Base-by-base conservation (phyloP, 2,888 invertebrate genomes). In the Blastobasis lacticolella region DNA sequence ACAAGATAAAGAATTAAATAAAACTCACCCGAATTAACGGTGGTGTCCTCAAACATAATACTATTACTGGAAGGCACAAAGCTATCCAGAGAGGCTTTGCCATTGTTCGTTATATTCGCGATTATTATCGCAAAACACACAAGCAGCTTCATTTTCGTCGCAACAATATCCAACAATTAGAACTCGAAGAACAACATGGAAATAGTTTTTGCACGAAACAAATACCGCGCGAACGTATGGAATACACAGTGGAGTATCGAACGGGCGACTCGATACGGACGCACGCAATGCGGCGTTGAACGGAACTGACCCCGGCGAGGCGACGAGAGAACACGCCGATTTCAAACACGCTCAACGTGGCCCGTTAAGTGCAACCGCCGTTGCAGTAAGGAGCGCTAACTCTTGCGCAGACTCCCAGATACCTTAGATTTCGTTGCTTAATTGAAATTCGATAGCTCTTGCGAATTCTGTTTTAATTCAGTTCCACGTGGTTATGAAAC, bases 11-110 rank as follows among this genome's bases (percentile, higher is more conserved):
- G 23, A 23, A 38, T 8, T 10, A 49, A 43, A 50, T 36, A 38
- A 37, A 45, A 60, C 67, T 66, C 63, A 86, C 87, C 84, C 62
- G 75, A 70, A 64, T 69, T 77, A 62, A 72, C 79, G 0, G 81
- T 81, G 5, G 73, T 72, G 58, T 86, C 86, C 51, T 80, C 76
- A 43, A 84, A 66, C 10, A 84, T 68, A 49, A 77, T 59, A 59
- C 76, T 80, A 6, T 70, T 59, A 38, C 67, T 73, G 6, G 68
- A 64, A 0, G 84, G 81, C 7, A 74, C 63, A 53, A 80, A 77
- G 62, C 77, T 83, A 53, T 87, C 87, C 58, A 87, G 56, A 0
- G 87, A 87, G 2, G 87, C 87, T 62, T 81, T 86, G 8, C 86
- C 78, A 69, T 82, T 81, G 58, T 78, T 67, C 54, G 81, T 85